phyloP scores from a whole-genome alignment of 1,140 invertebrate species.

The Sipha flava region DNA sequence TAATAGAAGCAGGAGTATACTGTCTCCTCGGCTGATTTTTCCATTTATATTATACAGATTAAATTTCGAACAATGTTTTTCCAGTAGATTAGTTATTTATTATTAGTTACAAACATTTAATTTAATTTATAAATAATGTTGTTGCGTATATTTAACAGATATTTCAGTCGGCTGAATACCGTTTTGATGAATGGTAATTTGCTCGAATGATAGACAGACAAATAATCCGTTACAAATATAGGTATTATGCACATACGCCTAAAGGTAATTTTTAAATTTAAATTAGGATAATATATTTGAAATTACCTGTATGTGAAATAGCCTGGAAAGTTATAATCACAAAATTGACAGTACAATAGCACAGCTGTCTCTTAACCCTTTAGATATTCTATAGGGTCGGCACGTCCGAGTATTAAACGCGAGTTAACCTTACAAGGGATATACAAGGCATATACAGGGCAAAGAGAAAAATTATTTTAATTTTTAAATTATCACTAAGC shows the following conservation, averaged over 20 bases:
- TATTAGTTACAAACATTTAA: no score
- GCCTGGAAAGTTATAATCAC: constrained; percentile 20
- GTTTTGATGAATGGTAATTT: background rate
- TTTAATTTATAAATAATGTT: no score
- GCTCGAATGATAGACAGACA: background rate
- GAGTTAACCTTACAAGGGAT: background rate
- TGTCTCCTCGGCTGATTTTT: no score
- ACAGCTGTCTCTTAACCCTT: background rate
- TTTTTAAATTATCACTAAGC: background rate
- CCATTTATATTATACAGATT: no score
- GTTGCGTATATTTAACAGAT: background rate
- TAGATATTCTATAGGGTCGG: background rate
- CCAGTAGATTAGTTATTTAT: no score
- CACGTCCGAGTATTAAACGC: background rate
- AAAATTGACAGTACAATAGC: background rate
- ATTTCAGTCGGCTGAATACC: background rate
- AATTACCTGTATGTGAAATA: constrained; percentile 22
- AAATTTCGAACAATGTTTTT: no score
- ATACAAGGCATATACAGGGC: no score
- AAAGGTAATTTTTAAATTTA: constrained; percentile 2
- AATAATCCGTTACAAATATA: background rate
- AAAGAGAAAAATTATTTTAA: background rate
- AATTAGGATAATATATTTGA: constrained; percentile 19
- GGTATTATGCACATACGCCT: no score
- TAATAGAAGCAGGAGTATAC: no score